These are phyloP conservation scores for Phalanger gymnotis DNA, from an alignment of 2,797 vertebrate genomes.

Conservation along the genomic window DNA sequence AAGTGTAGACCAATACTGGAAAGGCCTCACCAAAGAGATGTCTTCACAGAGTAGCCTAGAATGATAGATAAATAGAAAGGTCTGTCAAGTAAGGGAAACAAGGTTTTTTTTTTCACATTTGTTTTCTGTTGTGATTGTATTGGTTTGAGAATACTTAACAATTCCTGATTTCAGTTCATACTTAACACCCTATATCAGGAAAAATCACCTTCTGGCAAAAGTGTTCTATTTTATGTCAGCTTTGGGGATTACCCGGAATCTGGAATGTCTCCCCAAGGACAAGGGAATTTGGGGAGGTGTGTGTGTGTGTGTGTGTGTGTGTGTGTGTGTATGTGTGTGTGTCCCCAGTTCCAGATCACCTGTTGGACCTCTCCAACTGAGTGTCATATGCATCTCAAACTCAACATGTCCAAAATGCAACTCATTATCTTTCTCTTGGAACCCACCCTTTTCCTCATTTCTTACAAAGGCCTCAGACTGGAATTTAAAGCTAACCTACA, in stretches of 20 bases:
- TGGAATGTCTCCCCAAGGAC: background rate
- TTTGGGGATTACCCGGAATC: background rate
- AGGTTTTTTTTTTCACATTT: background rate
- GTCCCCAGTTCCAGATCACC: background rate
- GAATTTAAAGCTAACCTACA: background rate
- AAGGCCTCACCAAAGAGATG: background rate
- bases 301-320: background rate
- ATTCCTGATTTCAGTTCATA: slow-evolving; percentile 23
- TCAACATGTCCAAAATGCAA: background rate
- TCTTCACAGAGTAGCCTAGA: background rate
- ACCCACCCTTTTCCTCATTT: background rate
- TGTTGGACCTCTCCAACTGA: background rate
- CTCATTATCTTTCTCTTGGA: background rate
- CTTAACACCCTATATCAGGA: slow-evolving; percentile 5
- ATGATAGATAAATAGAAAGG: background rate
- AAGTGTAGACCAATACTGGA: background rate
- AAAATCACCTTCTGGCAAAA: background rate
- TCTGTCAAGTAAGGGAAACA: background rate
- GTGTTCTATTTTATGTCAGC: background rate
- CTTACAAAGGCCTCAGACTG: background rate
- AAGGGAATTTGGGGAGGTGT: background rate
- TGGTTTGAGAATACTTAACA: background rate
- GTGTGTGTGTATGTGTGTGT: background rate
- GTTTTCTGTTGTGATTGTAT: background rate
- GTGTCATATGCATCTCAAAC: background rate